These are phyloP conservation scores for Podarcis muralis DNA, from an alignment of 2,113 vertebrate species.

Conservation along the genomic window DNA sequence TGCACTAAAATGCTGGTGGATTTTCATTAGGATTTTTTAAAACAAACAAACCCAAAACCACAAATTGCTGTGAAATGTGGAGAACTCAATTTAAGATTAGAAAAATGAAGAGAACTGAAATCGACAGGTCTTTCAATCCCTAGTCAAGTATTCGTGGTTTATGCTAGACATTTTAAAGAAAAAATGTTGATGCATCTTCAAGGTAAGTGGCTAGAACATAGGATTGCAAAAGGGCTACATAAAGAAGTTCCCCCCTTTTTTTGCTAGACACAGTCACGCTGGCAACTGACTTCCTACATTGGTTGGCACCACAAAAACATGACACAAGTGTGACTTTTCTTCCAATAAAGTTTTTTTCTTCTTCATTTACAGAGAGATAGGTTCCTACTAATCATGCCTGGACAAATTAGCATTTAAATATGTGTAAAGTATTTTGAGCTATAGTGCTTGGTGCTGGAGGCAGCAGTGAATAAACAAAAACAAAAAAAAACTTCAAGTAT, in stretches of 20 bases:
- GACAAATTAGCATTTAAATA: slow-evolving; percentile 78
- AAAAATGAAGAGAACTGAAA: no score
- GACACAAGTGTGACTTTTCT: slow-evolving; percentile 44
- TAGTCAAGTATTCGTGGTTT: no score
- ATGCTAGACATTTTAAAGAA: neutral
- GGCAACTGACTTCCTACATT: slow-evolving; percentile 42
- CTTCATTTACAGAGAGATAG: slow-evolving; percentile 60
- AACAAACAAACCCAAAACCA: no score
- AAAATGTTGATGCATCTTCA: neutral
- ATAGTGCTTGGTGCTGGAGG: slow-evolving; percentile 60
- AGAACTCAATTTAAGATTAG: no score
- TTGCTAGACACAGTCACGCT: slow-evolving; percentile 14
- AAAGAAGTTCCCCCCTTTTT: neutral
- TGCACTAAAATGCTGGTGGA: no score
- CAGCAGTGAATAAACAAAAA: slow-evolving; percentile 63
- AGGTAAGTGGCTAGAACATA: neutral
- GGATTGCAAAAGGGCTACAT: neutral
- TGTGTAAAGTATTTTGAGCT: slow-evolving; percentile 58
- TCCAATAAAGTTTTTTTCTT: slow-evolving; percentile 38
- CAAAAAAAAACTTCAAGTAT: slow-evolving; percentile 39
- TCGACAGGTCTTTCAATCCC: no score
- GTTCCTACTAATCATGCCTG: slow-evolving; percentile 40
- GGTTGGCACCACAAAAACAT: slow-evolving; percentile 57
- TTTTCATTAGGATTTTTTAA: no score
- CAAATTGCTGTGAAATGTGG: no score